Base-by-base conservation (phyloP, 2,113 vertebrate species). In the Atractosteus spatula region DNA sequence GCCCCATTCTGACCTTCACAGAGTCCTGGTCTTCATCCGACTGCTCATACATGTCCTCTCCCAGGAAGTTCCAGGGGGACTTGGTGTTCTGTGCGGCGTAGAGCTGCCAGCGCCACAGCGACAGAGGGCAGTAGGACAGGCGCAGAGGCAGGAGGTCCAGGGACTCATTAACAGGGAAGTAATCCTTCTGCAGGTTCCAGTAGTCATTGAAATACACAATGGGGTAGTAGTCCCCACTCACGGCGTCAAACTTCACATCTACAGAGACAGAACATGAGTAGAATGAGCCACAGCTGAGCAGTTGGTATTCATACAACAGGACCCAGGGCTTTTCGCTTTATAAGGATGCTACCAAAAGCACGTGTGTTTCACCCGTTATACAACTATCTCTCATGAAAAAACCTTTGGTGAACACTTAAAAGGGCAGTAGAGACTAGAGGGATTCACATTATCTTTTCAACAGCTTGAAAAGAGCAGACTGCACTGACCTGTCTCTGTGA, bases 131-230 rank as follows among this genome's bases (percentile, higher is more conserved):
- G 88, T 92, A 98, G 63, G 82, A 87, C 42, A 98, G 90, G 0
- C 94, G 94, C 62, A 98, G 88, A 0, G 96, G 96, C 54, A 99
- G 85, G 42, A 81, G 86, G 42, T 78, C 79, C 77, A 97, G 81
- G 0, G 86, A 92, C 3, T 93, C 92, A 0, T 99, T 99, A 79
- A 99, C 93, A 71, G 96, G 94, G 81, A 92, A 96, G 61, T 98
- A 96, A 6, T 99, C 97, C 82, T 95, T 95, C 89, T 98, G 97
- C 72, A 98, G 92, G 88, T 99, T 98, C 97, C 97, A 99, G 92
- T 98, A 99, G 75, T 99, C 96, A 0, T 99, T 98, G 89, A 98
- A 97, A 83, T 98, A 98, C 7, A 98, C 88, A 45, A 99, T 97
- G 55, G 96, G 97, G 82, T 94, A 99, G 81, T 98, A 98, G 71